These are phyloP conservation scores for Mesoligia furuncula DNA, from an alignment of 2,888 invertebrate genomes.

Conservation along the genomic window DNA sequence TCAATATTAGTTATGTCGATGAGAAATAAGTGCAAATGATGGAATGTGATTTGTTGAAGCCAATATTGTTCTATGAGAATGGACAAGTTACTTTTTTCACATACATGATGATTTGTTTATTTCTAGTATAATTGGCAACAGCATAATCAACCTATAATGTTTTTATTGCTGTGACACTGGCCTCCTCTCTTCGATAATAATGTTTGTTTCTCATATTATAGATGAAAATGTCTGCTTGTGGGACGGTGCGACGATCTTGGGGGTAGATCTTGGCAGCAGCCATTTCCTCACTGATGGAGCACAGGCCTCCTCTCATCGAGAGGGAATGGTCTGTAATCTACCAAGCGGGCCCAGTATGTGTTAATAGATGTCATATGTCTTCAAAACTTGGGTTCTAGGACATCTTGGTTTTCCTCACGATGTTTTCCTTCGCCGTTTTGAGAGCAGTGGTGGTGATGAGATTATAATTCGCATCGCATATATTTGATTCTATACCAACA, in stretches of 20 bases:
- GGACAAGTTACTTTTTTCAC: constrained; percentile 37
- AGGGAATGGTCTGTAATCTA: too few species aligned
- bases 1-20: constrained; percentile 47
- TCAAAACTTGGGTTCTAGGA: neutral
- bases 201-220: too few species aligned
- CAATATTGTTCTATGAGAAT: constrained; percentile 53
- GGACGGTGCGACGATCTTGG: too few species aligned
- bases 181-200: neutral
- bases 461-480: too few species aligned
- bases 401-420: neutral
- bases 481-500: neutral
- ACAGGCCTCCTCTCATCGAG: too few species aligned
- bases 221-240: too few species aligned
- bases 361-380: neutral
- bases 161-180: neutral
- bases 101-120: constrained; percentile 22
- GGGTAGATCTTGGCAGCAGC: too few species aligned
- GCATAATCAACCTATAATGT: neutral
- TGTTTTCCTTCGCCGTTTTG: neutral
- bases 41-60: constrained; percentile 53
- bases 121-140: neutral
- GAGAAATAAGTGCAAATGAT: constrained; percentile 44
- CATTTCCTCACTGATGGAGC: too few species aligned
- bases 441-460: neutral
- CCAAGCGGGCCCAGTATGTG: neutral